Evolutionary conservation across 2,797 vertebrate genomes (phyloP).

Genomic region (Danionella dracula): DNA sequence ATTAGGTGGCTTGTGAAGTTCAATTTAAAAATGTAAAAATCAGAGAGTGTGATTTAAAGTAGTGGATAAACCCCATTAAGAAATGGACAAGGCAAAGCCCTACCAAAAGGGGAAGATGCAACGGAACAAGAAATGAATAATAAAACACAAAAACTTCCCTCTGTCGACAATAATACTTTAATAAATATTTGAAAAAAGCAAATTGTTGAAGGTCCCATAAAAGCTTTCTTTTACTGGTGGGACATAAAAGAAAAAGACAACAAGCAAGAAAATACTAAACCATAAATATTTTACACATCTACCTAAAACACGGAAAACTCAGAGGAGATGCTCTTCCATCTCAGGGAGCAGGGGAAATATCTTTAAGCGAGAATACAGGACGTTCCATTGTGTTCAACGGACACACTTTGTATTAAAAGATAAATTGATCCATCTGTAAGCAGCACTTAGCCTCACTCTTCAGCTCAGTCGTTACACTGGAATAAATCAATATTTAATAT

Average conservation of each 20-base stretch:
- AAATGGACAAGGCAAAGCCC: slow-evolving; percentile 36
- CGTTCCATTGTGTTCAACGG: slow-evolving; percentile 64
- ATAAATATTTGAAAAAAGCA: slow-evolving; percentile 75
- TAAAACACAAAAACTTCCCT: slow-evolving; percentile 72
- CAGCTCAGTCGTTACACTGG: slow-evolving; percentile 73
- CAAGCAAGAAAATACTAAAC: slow-evolving; percentile 56
- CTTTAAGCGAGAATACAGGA: slow-evolving; percentile 47
- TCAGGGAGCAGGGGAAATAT: slow-evolving; percentile 24
- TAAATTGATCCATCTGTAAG: slow-evolving; percentile 83
- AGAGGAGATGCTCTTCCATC: slow-evolving; percentile 24
- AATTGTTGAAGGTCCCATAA: slow-evolving; percentile 64
- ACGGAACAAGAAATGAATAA: slow-evolving; percentile 66
- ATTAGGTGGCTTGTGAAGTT: slow-evolving; percentile 8
- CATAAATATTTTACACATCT: slow-evolving; percentile 70
- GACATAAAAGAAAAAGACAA: slow-evolving; percentile 53
- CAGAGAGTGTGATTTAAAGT: slow-evolving; percentile 4
- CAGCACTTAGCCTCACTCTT: slow-evolving; percentile 83
- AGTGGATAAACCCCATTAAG: slow-evolving; percentile 52
- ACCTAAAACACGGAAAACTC: slow-evolving; percentile 59
- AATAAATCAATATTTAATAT: slow-evolving; percentile 95
- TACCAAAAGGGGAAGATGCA: slow-evolving; percentile 59
- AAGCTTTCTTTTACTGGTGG: slow-evolving; percentile 71
- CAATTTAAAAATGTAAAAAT: slow-evolving; percentile 22
- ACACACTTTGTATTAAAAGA: slow-evolving; percentile 80
- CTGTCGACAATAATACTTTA: slow-evolving; percentile 69